These are phyloP conservation scores for Cinclus cinclus DNA, from an alignment of 2,113 vertebrate genomes.

Conservation along the genomic window DNA sequence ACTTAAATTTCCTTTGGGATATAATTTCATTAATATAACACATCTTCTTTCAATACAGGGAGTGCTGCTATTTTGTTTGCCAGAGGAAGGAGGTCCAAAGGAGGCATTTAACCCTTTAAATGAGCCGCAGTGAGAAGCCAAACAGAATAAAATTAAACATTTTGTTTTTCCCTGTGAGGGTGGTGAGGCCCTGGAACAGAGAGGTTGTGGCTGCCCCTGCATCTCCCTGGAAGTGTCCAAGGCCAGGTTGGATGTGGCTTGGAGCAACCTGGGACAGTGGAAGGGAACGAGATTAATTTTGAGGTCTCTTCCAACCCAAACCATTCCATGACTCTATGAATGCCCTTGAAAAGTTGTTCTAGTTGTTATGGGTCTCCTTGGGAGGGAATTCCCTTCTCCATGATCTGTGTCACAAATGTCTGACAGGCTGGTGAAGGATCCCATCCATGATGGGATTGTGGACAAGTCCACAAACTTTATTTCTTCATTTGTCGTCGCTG, in stretches of 20 bases:
- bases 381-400: neutral
- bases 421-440: neutral
- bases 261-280: neutral
- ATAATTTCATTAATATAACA: neutral
- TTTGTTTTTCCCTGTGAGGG: neutral
- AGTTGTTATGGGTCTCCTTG: neutral
- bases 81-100: neutral
- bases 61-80: neutral
- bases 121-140: neutral
- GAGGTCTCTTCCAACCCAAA: neutral
- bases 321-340: neutral
- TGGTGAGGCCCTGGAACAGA: neutral
- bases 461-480: neutral
- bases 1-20: neutral
- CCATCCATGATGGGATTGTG: rapidly evolving
- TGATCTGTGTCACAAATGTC: neutral
- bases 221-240: neutral
- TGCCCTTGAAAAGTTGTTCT: neutral
- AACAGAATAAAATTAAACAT: neutral
- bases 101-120: neutral
- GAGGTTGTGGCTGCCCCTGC: neutral
- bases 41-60: neutral
- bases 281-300: neutral
- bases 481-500: neutral
- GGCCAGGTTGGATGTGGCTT: neutral